Base-by-base conservation (phyloP, 2,113 vertebrate genomes). In the Hemicordylus capensis region DNA sequence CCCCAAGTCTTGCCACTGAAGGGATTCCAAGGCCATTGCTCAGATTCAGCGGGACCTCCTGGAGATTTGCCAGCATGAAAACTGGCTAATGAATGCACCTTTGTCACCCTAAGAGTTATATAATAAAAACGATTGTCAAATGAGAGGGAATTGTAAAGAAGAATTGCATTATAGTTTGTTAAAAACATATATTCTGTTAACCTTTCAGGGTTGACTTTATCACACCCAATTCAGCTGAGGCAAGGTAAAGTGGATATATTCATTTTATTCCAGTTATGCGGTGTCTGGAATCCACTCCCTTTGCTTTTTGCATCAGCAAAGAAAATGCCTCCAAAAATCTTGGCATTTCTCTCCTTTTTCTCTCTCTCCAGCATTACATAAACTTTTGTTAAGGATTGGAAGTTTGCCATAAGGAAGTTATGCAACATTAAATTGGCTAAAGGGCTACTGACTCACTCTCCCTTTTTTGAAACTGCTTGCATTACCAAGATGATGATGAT, bases 361-460 rank as follows among this genome's bases (percentile, higher is more conserved):
- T 46, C 26, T 9, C 58, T 76, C 11, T 34, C 20, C 66, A 37
- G 28, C 56, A 72, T 85, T 85, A 79, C n/a, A 85, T 80, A 85
- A 79, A 85, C 66, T 51, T 79, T 72, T 51, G 67, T 73, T 79
- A 72, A 79, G 37, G 22, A 72, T 63, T 79, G 84, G 76, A 79
- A 61, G 31, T 15, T 72, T 79, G 84, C 84, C 84, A 72, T 61
- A 17, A 4, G 31, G 48, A 59, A 44, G 56, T 85, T 85, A 85
- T 79, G 76, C 76, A 85, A 79, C 54, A 39, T 59, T 26, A 46
- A 85, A 48, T 79, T 85, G 76, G 39, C 76, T 48, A 37, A 59
- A 61, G 66, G 39, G 67, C 42, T 61, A 37, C 51, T 70, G n/a
- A 54, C 84, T 78, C 20, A 19, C 51, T 2, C 6, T 31, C 64